Evolutionary conservation across 2,888 invertebrate genomes (phyloP).

Genomic region (Pherbina coryleti): DNA sequence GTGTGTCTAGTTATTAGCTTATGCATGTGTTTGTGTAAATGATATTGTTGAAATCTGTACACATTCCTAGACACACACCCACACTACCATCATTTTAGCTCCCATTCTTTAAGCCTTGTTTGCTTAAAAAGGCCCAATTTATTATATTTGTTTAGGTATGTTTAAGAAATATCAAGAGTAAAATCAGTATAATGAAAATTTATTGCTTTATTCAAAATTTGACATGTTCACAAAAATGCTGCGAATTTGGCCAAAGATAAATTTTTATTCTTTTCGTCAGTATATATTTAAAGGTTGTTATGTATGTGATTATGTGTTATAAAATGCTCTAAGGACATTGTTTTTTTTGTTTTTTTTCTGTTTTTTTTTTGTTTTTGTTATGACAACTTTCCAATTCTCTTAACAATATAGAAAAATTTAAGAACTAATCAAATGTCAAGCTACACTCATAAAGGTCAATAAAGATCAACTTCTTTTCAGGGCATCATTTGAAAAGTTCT

Average conservation of each 20-base stretch:
- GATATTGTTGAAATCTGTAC: constrained; percentile 16
- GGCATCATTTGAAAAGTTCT: too few relatives aligned
- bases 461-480: too few relatives aligned
- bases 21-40: constrained; percentile 8
- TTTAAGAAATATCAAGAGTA: background rate
- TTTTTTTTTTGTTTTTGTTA: too few relatives aligned
- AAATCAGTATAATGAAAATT: constrained; percentile 23
- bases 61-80: background rate
- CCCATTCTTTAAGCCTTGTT: background rate
- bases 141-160: background rate
- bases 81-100: background rate
- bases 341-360: too few relatives aligned
- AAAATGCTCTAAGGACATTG: too few relatives aligned
- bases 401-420: too few relatives aligned
- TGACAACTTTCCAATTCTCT: too few relatives aligned
- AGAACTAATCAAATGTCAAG: too few relatives aligned
- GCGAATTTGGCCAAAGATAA: background rate
- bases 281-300: too few relatives aligned
- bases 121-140: background rate
- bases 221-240: background rate
- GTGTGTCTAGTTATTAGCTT: background rate
- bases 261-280: background rate
- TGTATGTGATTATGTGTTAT: too few relatives aligned
- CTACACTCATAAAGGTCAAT: too few relatives aligned
- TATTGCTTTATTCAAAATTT: constrained; percentile 15